Percentiles rank a stretch among this genome's conserved stretches.
Conservation (phyloP, 2,888 invertebrate genomes). For the Habroteleia sp. region DNA sequence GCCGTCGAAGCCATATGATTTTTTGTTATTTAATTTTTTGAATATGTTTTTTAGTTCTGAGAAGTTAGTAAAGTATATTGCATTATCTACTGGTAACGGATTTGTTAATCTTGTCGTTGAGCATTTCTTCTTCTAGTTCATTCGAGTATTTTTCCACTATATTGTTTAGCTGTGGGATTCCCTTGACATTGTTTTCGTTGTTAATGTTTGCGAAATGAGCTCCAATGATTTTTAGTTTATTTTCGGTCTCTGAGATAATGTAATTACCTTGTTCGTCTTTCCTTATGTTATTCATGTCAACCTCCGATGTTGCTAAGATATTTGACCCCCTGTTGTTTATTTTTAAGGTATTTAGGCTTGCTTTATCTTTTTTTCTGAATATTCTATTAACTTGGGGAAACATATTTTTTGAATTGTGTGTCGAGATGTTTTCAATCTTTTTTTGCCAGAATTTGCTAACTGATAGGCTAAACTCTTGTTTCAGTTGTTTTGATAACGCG, state of each 20-base stretch:
- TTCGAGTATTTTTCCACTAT: too few species aligned
- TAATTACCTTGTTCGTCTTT: constrained; percentile 1
- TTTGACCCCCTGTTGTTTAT: too few species aligned
- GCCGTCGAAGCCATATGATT: constrained; percentile 49
- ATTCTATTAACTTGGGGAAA: constrained; percentile 48
- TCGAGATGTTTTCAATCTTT: constrained; percentile 32
- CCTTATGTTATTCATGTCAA: too few species aligned
- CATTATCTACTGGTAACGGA: too few species aligned
- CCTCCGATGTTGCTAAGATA: too few species aligned
- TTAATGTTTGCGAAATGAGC: constrained; percentile 8
- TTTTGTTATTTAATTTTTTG: constrained; percentile 48
- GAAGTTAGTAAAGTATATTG: not conserved
- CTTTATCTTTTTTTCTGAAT: constrained; percentile 27
- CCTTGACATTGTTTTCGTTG: too few species aligned
- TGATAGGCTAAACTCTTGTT: constrained; percentile 17
- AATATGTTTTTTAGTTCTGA: not conserved
- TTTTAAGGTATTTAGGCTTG: constrained; percentile 1
- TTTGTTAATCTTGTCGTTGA: too few species aligned
- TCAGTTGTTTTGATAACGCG: constrained; percentile 2
- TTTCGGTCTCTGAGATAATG: not conserved
- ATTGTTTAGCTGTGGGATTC: too few species aligned
- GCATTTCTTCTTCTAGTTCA: too few species aligned
- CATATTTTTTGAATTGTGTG: constrained; percentile 23
- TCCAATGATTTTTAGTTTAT: constrained; percentile 9
- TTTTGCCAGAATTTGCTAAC: constrained; percentile 35